Conservation (phyloP, 2,113 vertebrate genomes). For the Salvelinus fontinalis region DNA sequence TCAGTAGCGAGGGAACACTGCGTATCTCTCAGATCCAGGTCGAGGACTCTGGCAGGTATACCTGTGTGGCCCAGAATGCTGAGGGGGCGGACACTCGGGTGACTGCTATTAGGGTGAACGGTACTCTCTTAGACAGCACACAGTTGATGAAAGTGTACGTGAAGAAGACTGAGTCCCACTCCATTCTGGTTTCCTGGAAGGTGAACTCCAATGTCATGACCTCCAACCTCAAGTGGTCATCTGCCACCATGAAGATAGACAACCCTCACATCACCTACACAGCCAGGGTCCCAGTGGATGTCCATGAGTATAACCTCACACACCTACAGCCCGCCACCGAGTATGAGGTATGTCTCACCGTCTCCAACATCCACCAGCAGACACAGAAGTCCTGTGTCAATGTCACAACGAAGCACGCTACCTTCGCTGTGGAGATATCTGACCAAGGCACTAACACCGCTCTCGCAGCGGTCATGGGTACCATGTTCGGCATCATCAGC, state of each 20-base stretch:
- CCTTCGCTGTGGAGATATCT: conserved; percentile 84
- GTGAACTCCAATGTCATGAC: conserved; percentile 92
- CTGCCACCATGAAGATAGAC: conserved; percentile 97
- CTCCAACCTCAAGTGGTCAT: conserved; percentile 95
- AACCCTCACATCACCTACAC: conserved; percentile 97
- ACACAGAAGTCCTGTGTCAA: conserved; percentile 94
- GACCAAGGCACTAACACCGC: conserved; percentile 90
- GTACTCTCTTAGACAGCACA: conserved; percentile 87
- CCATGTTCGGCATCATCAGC: conserved; percentile 89
- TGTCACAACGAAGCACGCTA: conserved; percentile 88
- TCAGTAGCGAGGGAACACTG: conserved; percentile 87
- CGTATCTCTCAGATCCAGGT: conserved; percentile 85
- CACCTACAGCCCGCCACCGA: conserved; percentile 93
- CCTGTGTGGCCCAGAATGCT: conserved; percentile 92
- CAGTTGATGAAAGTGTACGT: conserved; percentile 94
- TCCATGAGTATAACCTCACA: conserved; percentile 96
- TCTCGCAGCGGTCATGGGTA: conserved; percentile 90
- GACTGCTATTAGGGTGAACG: conserved; percentile 87
- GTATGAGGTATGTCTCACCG: conserved; percentile 94
- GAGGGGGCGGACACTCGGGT: conserved; percentile 94
- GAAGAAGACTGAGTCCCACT: conserved; percentile 90
- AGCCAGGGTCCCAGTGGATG: conserved; percentile 91
- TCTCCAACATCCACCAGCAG: conserved; percentile 90
- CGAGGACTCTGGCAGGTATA: conserved; percentile 93
- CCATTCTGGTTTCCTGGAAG: conserved; percentile 95